These are phyloP conservation scores for Cyrtodaria siliqua DNA, from an alignment of 2,888 invertebrate species.

Conservation along the genomic window DNA sequence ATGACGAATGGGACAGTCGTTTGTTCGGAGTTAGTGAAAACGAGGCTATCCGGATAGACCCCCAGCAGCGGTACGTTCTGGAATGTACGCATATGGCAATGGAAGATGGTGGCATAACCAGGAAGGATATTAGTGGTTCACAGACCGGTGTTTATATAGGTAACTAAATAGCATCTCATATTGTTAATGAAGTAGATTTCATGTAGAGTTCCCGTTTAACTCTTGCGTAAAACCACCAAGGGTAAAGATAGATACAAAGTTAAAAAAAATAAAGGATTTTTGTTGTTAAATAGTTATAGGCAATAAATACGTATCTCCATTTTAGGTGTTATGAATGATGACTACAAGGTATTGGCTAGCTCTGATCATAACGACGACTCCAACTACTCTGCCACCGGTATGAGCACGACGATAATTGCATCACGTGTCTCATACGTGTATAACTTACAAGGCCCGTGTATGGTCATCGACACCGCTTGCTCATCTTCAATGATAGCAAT, in stretches of 20 bases:
- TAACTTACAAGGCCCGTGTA: conserved; percentile 69
- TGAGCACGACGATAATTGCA: conserved; percentile 90
- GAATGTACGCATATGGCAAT: conserved; percentile 71
- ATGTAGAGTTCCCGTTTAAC: too few species aligned
- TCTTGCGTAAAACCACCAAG: too few species aligned
- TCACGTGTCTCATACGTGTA: conserved; percentile 86
- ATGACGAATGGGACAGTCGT: conserved; percentile 69
- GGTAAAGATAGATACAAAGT: too few species aligned
- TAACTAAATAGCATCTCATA: too few species aligned
- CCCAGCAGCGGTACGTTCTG: conserved; percentile 73
- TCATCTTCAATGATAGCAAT: conserved; percentile 65
- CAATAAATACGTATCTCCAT: too few species aligned
- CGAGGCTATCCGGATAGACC: conserved; percentile 71
- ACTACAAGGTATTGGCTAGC: conserved; percentile 89
- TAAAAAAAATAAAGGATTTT: too few species aligned
- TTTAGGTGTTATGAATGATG: conserved; percentile 57
- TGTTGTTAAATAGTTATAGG: too few species aligned
- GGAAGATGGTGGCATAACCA: conserved; percentile 65
- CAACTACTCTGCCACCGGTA: conserved; percentile 56
- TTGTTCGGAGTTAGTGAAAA: conserved; percentile 70
- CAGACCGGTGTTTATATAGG: conserved; percentile 68
- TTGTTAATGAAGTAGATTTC: too few species aligned
- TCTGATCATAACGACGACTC: conserved; percentile 90
- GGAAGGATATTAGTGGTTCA: conserved; percentile 40
- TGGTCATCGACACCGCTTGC: conserved; percentile 74